These are phyloP conservation scores for Cochlearius cochlearius DNA, from an alignment of 2,113 vertebrate genomes.

Conservation along the genomic window DNA sequence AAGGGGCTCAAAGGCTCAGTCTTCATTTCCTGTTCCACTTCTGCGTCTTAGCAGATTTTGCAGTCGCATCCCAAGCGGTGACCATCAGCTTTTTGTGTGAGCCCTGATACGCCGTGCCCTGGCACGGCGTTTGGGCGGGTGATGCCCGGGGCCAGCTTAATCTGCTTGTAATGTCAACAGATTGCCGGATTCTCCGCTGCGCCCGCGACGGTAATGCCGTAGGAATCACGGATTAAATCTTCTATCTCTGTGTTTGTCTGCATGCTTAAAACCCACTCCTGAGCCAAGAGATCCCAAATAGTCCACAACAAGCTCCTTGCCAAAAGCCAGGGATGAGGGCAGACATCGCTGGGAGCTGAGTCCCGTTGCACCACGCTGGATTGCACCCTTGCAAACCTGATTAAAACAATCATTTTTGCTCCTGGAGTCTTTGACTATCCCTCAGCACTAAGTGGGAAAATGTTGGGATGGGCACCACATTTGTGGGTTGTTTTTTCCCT, in stretches of 20 bases:
- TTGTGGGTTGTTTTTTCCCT: background rate
- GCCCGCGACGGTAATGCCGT: background rate
- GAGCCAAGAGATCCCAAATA: background rate
- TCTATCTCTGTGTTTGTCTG: background rate
- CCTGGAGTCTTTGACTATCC: background rate
- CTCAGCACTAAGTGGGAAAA: background rate
- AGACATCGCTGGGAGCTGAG: background rate
- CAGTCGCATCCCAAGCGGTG: background rate
- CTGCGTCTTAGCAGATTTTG: conserved; percentile 1
- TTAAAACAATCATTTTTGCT: background rate
- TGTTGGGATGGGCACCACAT: background rate
- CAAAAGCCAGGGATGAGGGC: background rate
- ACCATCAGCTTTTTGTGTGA: background rate
- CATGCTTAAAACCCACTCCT: background rate
- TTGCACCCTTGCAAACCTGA: rapidly evolving
- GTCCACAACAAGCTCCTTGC: background rate
- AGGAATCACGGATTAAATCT: background rate
- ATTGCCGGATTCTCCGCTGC: background rate
- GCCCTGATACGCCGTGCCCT: background rate
- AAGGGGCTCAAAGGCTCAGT: background rate
- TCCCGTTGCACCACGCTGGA: rapidly evolving
- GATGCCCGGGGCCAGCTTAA: background rate
- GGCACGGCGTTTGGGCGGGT: background rate
- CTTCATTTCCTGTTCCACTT: conserved; percentile 36
- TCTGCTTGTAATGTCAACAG: conserved; percentile 1